Conservation (phyloP, 2,888 invertebrate species). For the Molanna angustata region DNA sequence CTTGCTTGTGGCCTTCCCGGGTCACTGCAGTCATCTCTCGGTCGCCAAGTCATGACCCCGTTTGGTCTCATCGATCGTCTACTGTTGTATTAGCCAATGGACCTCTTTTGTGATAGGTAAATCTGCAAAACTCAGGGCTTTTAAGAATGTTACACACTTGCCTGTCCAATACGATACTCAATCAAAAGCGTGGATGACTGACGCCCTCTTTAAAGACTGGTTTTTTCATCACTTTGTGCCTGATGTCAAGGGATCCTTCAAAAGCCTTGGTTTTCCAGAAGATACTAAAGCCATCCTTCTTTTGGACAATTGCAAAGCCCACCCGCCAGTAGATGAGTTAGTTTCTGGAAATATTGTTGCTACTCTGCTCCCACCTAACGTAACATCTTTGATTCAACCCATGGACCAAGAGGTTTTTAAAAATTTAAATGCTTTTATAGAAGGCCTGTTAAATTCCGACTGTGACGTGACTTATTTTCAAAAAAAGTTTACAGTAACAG, state of each 20-base stretch:
- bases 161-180: neutral
- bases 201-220: neutral
- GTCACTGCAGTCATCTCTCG: too few relatives aligned
- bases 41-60: too few relatives aligned
- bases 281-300: neutral
- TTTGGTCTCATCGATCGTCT: too few relatives aligned
- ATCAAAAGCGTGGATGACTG: neutral
- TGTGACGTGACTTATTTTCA: too few relatives aligned
- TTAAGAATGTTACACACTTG: neutral
- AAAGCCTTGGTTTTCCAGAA: neutral
- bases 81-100: too few relatives aligned
- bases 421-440: too few relatives aligned
- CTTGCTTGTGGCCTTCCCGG: too few relatives aligned
- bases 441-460: too few relatives aligned
- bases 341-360: neutral
- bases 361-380: neutral
- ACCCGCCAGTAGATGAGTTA: neutral
- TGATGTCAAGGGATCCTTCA: neutral
- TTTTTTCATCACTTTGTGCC: too few relatives aligned
- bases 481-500: conserved; percentile 1
- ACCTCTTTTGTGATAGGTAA: neutral
- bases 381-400: too few relatives aligned
- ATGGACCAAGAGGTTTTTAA: too few relatives aligned
- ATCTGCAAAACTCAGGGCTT: neutral
- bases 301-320: neutral